Base-by-base conservation (phyloP, 1,140 invertebrate species). In the Eumeta japonica region DNA sequence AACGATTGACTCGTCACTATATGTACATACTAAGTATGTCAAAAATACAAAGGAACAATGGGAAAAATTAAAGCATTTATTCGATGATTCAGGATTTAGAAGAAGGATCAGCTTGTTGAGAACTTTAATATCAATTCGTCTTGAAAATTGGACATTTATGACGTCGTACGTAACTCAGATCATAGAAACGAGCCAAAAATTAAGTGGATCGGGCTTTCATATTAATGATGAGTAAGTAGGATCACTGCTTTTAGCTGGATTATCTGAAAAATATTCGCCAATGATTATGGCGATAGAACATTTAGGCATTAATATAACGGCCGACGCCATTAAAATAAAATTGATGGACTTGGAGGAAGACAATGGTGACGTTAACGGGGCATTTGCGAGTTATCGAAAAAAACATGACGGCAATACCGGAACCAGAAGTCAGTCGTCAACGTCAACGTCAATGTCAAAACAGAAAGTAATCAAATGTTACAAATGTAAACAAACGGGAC, bases 231-330 rank as follows among this genome's bases (percentile, higher is more conserved):
- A 72, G 31, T 65, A 53, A 57, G 46, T 65, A 12, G 62, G 52
- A 11, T 40, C 51, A 2, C 35, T 66, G 10, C 16, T 71, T 10
- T 39, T 68, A 15, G 54, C 60, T 0, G 66, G 62, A 13, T 49
- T 68, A 17, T 32, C 58, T 4, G 52, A 62, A 30, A 43, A 47
- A 35, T 70, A 36, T 49, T 15, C 18, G 13, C 63, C 64, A 0
- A 65, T 68, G 58, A 60, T 66, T 10, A 66, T 66, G 61, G 59
- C 45, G 2, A 50, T 67, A 9, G 59, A 58, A 40, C 43, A 50
- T 44, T 54, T 45, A 2, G 52, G 45, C 9, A 48, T 46, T 28
- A 28, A 19, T 33, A 43, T 58, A 10, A 48, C 42, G 10, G 42
- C 48, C 1, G 58, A 60, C 28, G 24, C 41, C 5, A 50, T 56